Base-by-base conservation (phyloP, 2,113 vertebrate species). In the Boulengeromyrus knoepffleri region DNA sequence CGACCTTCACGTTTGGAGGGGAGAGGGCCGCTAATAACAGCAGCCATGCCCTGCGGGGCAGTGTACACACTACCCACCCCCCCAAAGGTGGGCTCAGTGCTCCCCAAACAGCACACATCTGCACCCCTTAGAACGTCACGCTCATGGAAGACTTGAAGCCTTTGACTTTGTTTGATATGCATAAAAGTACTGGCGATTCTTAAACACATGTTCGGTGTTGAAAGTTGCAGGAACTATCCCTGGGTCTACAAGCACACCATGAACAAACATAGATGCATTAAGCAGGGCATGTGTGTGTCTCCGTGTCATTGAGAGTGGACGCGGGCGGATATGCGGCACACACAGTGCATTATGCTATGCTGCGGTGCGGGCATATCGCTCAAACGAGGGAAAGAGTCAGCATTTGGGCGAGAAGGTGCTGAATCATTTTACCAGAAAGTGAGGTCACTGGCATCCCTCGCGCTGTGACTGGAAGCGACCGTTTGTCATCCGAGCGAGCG, bases 1-100 rank as follows among this genome's bases (percentile, higher is more conserved):
- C 92, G 91, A 95, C 94, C 94, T 90, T 87, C 89, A 90, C 86
- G 92, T 91, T 62, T 31, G 92, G 91, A 95, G 94, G 95, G 94
- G 94, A 95, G 93, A 50, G 93, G 93, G 93, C 93, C 91, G 93
- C 93, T 95, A 94, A 95, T 96, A 94, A 93, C 94, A 90, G 92
- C 93, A 93, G 93, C 93, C 93, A 92, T 88, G 92, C 91, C 95
- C 93, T 53, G 31, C 4, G 91, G 95, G 92, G 91, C 89, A 42
- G 5, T 21, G 74, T 88, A 50, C 39, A 91, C 94, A 94, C 92
- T 95, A 94, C 93, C 93, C 93, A 3, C 50, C n/a, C 45, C 45
- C n/a, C 19, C 88, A 19, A 31, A 19, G 42, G 45, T 15, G 6
- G 13, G 62, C 45, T 1, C 58, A 4, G 45, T 39, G 7, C 70